phyloP scores from a whole-genome alignment of 1,140 invertebrate species.

The Philotrypesis tridentata region DNA sequence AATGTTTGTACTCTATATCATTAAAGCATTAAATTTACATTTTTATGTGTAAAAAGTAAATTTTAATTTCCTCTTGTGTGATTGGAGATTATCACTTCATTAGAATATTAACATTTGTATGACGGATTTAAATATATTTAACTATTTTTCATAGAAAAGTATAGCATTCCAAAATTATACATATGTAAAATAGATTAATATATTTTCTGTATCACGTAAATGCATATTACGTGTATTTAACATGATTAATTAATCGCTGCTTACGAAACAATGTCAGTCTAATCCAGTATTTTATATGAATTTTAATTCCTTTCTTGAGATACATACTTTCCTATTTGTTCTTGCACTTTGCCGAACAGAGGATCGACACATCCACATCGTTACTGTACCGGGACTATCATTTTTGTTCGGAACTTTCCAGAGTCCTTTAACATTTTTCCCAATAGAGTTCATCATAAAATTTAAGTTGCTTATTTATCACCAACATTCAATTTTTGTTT shows the following conservation, averaged over 20 bases:
- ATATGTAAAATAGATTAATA: background rate
- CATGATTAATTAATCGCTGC: background rate
- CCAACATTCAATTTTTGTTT: background rate
- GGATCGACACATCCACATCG: background rate
- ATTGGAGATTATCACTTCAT: too few species aligned
- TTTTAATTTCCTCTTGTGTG: too few species aligned
- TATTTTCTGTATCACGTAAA: background rate
- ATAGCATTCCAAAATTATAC: background rate
- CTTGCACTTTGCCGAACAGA: background rate
- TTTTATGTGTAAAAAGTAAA: too few species aligned
- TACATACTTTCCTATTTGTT: too few species aligned
- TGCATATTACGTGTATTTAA: background rate
- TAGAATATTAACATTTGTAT: background rate
- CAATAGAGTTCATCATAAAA: background rate
- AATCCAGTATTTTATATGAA: background rate
- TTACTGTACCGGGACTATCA: background rate
- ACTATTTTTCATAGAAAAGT: background rate
- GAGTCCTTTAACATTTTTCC: background rate
- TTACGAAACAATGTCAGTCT: background rate
- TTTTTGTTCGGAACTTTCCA: background rate
- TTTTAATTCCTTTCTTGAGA: too few species aligned
- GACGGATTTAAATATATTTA: background rate
- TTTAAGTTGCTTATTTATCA: background rate
- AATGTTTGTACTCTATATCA: too few species aligned
- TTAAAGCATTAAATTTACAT: too few species aligned